Conservation (phyloP, 2,113 vertebrate genomes). For the Cervus canadensis region DNA sequence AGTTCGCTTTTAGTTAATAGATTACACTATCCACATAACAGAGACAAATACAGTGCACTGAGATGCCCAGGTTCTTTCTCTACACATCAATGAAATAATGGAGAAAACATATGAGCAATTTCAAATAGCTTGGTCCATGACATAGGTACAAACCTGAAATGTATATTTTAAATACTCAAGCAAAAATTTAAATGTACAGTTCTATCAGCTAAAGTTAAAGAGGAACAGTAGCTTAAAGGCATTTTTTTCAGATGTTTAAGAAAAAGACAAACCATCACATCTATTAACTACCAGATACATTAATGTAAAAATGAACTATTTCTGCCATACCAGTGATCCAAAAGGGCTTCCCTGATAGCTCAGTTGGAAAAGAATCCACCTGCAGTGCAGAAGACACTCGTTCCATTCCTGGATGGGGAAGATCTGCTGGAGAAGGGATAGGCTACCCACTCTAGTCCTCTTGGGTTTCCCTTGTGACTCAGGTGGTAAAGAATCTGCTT, state of each 20-base stretch:
- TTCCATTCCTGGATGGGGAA: neutral
- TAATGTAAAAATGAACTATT: neutral
- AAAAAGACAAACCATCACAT: neutral
- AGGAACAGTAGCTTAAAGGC: neutral
- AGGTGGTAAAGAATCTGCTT: neutral
- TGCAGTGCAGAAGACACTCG: neutral
- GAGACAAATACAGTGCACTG: neutral
- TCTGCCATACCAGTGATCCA: neutral
- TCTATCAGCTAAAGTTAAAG: neutral
- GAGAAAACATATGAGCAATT: neutral
- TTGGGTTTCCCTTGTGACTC: neutral
- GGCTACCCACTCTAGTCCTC: neutral
- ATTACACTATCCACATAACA: neutral
- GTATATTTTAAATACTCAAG: neutral
- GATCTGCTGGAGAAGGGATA: neutral
- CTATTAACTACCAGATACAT: neutral
- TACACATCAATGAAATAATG: neutral
- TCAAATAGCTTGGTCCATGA: neutral
- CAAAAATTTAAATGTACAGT: neutral
- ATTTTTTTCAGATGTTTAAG: neutral
- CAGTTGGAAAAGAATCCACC: neutral
- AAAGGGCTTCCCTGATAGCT: neutral
- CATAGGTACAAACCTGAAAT: neutral
- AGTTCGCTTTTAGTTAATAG: neutral
- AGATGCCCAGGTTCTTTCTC: neutral